Evolutionary conservation across 2,888 invertebrate species (phyloP), one percentile per base, ranked within the genome.

Genomic region (Drosophila helvetica): DNA sequence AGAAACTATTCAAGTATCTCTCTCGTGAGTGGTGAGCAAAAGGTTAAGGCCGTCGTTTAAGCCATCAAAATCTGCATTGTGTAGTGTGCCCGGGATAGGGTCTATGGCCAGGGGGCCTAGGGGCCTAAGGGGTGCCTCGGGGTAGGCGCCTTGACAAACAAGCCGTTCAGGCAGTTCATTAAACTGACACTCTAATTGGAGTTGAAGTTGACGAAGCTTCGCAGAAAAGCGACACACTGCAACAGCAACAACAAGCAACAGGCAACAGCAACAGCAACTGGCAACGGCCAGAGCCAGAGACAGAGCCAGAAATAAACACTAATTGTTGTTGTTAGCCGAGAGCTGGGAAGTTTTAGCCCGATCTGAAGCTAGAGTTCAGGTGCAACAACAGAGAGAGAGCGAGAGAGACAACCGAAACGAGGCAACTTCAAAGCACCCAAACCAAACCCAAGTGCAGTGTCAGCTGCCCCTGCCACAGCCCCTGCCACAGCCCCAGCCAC

Each of bases 161-260:
- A 18, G 45, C 50, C 17, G 64, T 48, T 74, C 67, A 66, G 88
- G 80, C 86, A 86, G 83, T 83, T 83, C 88, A 88, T 88, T 83
- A 88, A 83, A 83, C 83, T 83, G 83, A 74, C 86, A 88, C 88
- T 88, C 86, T 88, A 83, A 83, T 83, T 83, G 83, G 74, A 88
- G 88, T 76, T 86, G 86, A 86, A 86, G 88, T 80, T 82, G 75
- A 69, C 55, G 76, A 86, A 71, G 77, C 60, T 87, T 83, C 84
- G 86, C 63, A 77, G 86, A 72, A 88, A 78, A 80, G 68, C 63
- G 72, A 72, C 66, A 46, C 54, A 38, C 38, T 15, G 15, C 15
- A 38, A 7, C 5, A 33, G 12, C 12, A 73, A 54, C 56, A 58
- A 63, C 48, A 53, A 63, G 62, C 64, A 81, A 77, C 27, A 27